Conservation (phyloP, 2,113 vertebrate genomes). For the Paedocypris sp. region DNA sequence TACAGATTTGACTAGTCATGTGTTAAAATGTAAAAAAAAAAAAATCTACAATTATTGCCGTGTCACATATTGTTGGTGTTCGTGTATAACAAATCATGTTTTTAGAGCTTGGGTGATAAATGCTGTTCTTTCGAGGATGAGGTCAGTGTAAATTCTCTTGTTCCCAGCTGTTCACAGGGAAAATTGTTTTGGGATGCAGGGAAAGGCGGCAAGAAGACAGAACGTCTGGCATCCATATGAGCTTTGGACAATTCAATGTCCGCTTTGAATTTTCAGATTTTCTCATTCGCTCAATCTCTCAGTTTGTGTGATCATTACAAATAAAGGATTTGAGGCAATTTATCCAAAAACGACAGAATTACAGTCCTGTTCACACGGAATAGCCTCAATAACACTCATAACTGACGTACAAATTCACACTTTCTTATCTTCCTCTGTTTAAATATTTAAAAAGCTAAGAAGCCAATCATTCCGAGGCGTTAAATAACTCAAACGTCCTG, state of each 20-base stretch:
- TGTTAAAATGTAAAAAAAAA: too few relatives aligned
- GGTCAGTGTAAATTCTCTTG: not conserved
- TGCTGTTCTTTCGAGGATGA: slow-evolving; percentile 18
- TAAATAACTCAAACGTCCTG: too few relatives aligned
- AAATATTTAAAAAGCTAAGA: too few relatives aligned
- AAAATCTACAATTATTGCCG: not conserved
- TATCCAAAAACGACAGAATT: not conserved
- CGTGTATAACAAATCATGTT: not conserved
- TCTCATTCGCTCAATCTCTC: not conserved
- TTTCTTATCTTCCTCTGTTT: too few relatives aligned
- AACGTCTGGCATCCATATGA: slow-evolving; percentile 9
- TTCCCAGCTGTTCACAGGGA: slow-evolving; percentile 5
- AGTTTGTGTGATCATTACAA: not conserved
- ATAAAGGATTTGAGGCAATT: not conserved
- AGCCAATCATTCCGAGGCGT: too few relatives aligned
- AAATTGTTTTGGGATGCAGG: not conserved
- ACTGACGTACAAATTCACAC: too few relatives aligned
- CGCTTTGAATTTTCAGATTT: not conserved
- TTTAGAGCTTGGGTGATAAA: not conserved
- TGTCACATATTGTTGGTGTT: not conserved
- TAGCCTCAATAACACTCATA: too few relatives aligned
- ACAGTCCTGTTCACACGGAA: not conserved
- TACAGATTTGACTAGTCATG: too few relatives aligned
- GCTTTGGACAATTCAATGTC: too few relatives aligned
- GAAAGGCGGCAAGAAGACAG: not conserved